Conservation (phyloP, 2,797 vertebrate genomes). For the Cirrhinus mrigala region DNA sequence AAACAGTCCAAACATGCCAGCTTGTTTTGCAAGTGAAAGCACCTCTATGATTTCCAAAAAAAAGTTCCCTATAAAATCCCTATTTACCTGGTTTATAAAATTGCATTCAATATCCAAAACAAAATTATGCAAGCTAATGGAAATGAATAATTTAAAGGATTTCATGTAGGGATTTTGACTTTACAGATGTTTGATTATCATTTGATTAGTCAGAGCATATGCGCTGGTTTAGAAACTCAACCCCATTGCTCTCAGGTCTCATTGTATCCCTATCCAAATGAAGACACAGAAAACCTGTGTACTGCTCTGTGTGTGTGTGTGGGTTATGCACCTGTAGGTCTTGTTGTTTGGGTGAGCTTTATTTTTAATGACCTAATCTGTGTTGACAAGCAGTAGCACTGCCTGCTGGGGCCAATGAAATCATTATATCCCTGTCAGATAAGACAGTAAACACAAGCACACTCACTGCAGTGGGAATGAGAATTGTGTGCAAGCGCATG, state of each 20-base stretch:
- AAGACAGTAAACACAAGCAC: conserved; percentile 66
- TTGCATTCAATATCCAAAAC: conserved; percentile 20
- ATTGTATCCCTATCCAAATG: not conserved
- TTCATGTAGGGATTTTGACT: not conserved
- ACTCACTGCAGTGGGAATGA: conserved; percentile 47
- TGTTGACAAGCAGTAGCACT: conserved; percentile 54
- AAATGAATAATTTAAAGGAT: not conserved
- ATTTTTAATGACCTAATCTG: conserved; percentile 53
- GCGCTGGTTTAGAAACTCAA: not conserved
- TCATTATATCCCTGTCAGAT: conserved; percentile 70
- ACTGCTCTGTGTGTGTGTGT: not conserved
- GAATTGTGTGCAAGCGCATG: conserved; percentile 44
- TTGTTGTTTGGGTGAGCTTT: conserved; percentile 50
- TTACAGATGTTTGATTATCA: conserved; percentile 30
- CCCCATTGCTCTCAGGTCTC: not conserved
- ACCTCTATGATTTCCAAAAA: not conserved
- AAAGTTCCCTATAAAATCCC: conserved; percentile 62
- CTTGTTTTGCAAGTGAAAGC: not conserved
- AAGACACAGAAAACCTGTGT: conserved; percentile 15
- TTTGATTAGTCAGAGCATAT: not conserved
- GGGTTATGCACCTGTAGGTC: conserved; percentile 46
- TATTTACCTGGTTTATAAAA: conserved; percentile 59
- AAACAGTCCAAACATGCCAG: conserved; percentile 47
- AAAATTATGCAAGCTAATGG: not conserved
- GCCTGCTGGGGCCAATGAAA: conserved; percentile 50